Base-by-base conservation (phyloP, 2,888 invertebrate species). In the Buathra laborator region DNA sequence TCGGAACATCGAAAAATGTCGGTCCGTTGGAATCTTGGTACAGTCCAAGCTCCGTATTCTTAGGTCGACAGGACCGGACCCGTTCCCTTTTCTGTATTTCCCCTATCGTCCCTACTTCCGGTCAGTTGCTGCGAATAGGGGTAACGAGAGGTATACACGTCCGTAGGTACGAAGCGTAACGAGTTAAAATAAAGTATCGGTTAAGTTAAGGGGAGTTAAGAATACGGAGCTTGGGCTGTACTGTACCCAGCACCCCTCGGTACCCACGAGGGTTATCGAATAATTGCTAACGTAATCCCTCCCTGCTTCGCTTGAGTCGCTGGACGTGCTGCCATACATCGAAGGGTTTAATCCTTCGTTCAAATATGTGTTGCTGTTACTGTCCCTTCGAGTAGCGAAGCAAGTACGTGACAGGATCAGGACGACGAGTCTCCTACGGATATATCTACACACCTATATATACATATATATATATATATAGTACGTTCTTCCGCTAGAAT, bases 281-380 rank as follows among this genome's bases (percentile, higher is more conserved):
- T 81, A 71, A 85, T 81, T 81, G 74, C 46, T 51, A 44, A 56
- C 62, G 43, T 81, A 74, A 84, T 81, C 64, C 53, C 37, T 24
- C 10, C 51, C 37, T 43, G 29, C 71, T 29, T 14, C 46, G 46
- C 24, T 29, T 24, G 56, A 74, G 74, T 48, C 37, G 24, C 68
- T 62, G 59, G 44, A 64, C 24, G 67, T 56, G 48, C 71, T 74
- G 72, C 70, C 85, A 68, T 51, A 76, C 81, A 76, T 76, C 80
- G 67, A 62, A 81, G 81, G 84, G 78, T 85, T 84, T 85, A 79
- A 81, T 78, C 80, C 80, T 85, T 78, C 74, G 83, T 75, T 62
- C 83, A 81, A 85, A 85, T 85, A 81, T 75, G 80, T 66, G 75
- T 80, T 80, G 51, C 48, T 64, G 14, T 10, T 48, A 48, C 59